A percentile compares a stretch with the other conserved stretches of the same genome.
phyloP scores from a whole-genome alignment of 2,113 vertebrate genomes.

The Budorcas taxicolor region DNA sequence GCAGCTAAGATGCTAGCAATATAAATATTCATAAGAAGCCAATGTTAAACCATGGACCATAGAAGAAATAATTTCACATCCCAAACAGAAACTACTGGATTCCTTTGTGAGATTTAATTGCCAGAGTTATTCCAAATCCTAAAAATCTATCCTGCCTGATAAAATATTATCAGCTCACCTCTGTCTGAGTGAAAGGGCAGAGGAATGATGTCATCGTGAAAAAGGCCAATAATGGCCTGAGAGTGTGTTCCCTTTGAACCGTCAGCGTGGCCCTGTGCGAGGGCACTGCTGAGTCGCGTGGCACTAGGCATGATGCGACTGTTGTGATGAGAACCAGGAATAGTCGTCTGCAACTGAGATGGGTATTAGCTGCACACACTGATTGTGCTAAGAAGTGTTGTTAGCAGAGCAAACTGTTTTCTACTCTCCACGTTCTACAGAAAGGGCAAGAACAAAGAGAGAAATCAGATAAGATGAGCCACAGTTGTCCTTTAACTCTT shows the following conservation, averaged over 20 bases:
- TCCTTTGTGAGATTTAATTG: slow-evolving; percentile 52
- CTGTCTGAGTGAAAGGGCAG: background rate
- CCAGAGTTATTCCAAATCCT: slow-evolving; percentile 12
- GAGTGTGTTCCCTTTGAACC: accelerated
- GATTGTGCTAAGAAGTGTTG: background rate
- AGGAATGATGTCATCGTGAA: background rate
- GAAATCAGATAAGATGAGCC: background rate
- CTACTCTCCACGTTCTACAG: background rate
- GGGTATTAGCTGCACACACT: background rate
- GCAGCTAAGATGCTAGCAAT: slow-evolving; percentile 6
- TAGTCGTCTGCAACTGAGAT: background rate
- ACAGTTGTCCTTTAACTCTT: background rate
- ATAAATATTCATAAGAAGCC: slow-evolving; percentile 51
- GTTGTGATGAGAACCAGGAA: background rate
- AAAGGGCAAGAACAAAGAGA: background rate
- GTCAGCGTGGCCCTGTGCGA: accelerated
- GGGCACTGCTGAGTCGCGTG: accelerated
- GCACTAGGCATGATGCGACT: background rate
- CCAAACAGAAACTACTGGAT: slow-evolving; percentile 45
- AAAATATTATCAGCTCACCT: background rate
- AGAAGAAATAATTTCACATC: slow-evolving; percentile 35
- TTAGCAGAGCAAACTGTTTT: background rate
- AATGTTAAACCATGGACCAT: slow-evolving; percentile 7
- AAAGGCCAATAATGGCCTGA: background rate
- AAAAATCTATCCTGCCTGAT: slow-evolving; percentile 1